Percentiles rank a stretch among this genome's conserved stretches.
These are phyloP conservation scores for Adelphocoris suturalis DNA, from an alignment of 2,888 invertebrate genomes.

Conservation along the genomic window DNA sequence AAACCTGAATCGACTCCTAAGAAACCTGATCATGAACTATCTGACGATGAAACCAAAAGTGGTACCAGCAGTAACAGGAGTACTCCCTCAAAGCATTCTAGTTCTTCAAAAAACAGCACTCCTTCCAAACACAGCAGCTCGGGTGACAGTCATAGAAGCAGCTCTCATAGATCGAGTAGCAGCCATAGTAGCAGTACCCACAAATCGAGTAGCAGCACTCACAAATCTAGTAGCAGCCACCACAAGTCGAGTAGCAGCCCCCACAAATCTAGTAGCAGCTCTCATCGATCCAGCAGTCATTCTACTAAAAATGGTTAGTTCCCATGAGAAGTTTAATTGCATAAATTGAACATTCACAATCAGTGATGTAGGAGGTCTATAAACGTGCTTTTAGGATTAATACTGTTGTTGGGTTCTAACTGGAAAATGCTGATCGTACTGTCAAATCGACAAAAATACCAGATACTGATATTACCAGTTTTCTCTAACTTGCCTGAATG, in stretches of 20 bases:
- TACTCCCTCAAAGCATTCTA: conserved; percentile 54
- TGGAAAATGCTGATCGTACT: too few species aligned
- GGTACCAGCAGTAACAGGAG: conserved; percentile 53
- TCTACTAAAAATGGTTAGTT: conserved; percentile 35
- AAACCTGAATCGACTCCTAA: neutral
- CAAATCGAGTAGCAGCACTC: neutral
- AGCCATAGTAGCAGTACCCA: neutral
- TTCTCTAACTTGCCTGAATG: too few species aligned
- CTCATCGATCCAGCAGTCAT: conserved; percentile 7
- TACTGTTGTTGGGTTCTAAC: too few species aligned
- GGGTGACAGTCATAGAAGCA: conserved; percentile 29
- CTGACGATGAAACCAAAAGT: conserved; percentile 52
- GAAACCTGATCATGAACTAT: conserved; percentile 59
- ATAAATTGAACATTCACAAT: too few species aligned
- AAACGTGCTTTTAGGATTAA: too few species aligned
- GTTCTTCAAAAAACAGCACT: conserved; percentile 57
- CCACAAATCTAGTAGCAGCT: neutral
- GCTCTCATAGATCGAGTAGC: conserved; percentile 5
- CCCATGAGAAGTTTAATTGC: neutral
- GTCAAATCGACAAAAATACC: too few species aligned
- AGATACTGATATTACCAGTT: too few species aligned
- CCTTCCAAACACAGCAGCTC: conserved; percentile 60
- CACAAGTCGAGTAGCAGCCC: neutral
- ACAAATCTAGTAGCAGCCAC: neutral
- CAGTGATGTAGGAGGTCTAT: too few species aligned